A percentile compares a stretch with the other conserved stretches of the same genome.
These are phyloP conservation scores for Cephus sareptanus DNA, from an alignment of 2,888 invertebrate genomes.

Conservation along the genomic window DNA sequence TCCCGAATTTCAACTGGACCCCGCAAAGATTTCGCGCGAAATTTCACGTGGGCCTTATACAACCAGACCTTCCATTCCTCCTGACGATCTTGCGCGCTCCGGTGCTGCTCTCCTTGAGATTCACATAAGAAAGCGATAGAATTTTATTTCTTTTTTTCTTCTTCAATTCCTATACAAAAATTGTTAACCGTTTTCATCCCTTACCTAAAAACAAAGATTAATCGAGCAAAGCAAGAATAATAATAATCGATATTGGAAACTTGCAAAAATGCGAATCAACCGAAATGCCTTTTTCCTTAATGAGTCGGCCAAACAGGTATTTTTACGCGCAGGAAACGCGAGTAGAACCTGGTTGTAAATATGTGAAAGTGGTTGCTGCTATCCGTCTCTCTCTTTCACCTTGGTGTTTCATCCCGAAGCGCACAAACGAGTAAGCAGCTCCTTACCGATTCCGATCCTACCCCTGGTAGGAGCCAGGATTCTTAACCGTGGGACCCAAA, in stretches of 20 bases:
- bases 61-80: neutral
- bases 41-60: slow-evolving; percentile 16
- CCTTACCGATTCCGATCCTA: neutral
- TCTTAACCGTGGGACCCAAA: neutral
- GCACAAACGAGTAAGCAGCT: neutral
- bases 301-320: neutral
- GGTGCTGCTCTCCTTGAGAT: neutral
- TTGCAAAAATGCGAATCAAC: neutral
- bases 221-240: neutral
- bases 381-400: neutral
- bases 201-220: too few species aligned
- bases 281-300: neutral
- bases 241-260: neutral
- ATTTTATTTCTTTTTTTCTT: neutral
- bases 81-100: neutral
- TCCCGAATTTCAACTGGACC: neutral
- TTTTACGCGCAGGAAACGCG: slow-evolving; percentile 9
- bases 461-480: neutral
- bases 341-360: neutral
- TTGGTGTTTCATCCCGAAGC: neutral
- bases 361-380: neutral
- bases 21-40: neutral
- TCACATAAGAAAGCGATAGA: neutral
- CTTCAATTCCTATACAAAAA: neutral
- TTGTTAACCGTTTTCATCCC: too few species aligned